A percentile compares a stretch with the other conserved stretches of the same genome.
phyloP scores from a whole-genome alignment of 2,888 invertebrate genomes.

The Drymonia ruficornis region DNA sequence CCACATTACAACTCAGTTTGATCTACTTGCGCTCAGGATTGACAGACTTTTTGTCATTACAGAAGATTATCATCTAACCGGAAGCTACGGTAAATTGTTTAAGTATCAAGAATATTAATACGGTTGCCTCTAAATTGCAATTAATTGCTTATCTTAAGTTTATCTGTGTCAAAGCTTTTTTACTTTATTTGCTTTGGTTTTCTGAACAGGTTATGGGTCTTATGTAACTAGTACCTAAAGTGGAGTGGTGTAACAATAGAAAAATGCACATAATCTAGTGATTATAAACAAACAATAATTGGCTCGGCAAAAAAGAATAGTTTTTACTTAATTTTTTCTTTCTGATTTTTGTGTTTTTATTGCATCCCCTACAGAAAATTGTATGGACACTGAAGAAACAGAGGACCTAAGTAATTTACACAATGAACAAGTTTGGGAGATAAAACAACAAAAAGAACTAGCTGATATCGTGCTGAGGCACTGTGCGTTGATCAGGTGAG shows the following conservation, averaged over 20 bases:
- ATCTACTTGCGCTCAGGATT: neutral
- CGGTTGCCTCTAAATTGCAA: neutral
- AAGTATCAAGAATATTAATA: neutral
- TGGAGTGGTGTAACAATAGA: too few relatives aligned
- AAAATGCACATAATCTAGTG: too few relatives aligned
- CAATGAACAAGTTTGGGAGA: neutral
- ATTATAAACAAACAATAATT: too few relatives aligned
- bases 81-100: neutral
- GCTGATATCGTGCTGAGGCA: neutral
- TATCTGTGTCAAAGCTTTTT: too few relatives aligned
- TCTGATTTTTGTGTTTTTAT: neutral
- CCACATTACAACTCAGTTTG: constrained; percentile 2
- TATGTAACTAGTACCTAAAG: too few relatives aligned
- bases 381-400: neutral
- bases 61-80: neutral
- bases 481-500: neutral
- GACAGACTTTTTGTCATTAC: neutral
- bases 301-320: too few relatives aligned
- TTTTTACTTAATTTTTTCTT: too few relatives aligned
- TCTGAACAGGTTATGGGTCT: too few relatives aligned
- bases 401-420: neutral
- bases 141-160: too few relatives aligned
- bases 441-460: neutral
- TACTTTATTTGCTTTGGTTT: too few relatives aligned
- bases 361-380: neutral